Base-by-base conservation (phyloP, 1,140 invertebrate genomes). In the Arctopsyche grandis region DNA sequence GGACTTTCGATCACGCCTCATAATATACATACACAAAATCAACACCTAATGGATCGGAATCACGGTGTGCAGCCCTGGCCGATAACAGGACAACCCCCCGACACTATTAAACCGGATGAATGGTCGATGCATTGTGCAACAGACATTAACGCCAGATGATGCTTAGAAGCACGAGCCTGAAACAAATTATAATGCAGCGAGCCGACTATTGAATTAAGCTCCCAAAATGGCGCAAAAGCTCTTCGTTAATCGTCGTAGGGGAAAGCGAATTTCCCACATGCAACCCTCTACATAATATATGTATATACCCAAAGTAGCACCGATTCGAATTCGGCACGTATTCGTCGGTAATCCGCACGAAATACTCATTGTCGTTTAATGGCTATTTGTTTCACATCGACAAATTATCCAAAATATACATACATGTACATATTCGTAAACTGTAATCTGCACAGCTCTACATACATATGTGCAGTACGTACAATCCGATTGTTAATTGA, bases 151-250 rank as follows among this genome's bases (percentile, higher is more conserved):
- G 43, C 69, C 69, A 71, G 29, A 44, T 71, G 69, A 71, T 71
- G 69, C 66, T 26, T 12, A 21, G 19, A 21, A 1, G 66, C 44
- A 44, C 38, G 10, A 38, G 14, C n/a, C 12, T 48, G 26, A 38
- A 71, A 71, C 69, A 38, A 71, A 71, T 71, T 71, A 71, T 71
- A 71, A 71, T 71, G 7, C 69, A 71, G 29, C 46, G 69, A 16
- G 29, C 29, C 16, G 69, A 71, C 69, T 71, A 46, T 71, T 71
- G 26, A 71, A 71, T 71, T 71, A 71, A 71, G 69, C 69, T 38
- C n/a, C 9, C 24, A 69, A 69, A 22, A 69, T 69, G 22, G 66
- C 66, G 12, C 22, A 24, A 14, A 14, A 19, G 29, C 66, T 48
- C 24, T 5, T 0, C 24, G n/a, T 44, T 71, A 38, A 29, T 71